Conservation (phyloP, 2,888 invertebrate genomes). For the Epinotia brunnichana region DNA sequence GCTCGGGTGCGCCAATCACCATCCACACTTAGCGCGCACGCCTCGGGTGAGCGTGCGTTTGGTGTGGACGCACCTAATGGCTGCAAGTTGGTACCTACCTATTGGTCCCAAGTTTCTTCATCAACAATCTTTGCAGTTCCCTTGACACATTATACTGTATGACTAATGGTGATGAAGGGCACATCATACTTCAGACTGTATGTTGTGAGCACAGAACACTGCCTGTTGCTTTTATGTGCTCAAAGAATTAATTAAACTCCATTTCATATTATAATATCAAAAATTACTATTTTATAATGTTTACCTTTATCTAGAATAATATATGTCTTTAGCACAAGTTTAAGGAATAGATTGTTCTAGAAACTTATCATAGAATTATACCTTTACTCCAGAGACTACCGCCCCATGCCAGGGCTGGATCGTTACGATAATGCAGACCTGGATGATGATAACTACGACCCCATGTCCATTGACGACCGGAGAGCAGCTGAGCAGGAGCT, state of each 20-base stretch:
- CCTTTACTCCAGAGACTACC: conserved; percentile 91
- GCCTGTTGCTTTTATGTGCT: background rate
- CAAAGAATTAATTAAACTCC: background rate
- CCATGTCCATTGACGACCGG: conserved; percentile 93
- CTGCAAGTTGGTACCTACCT: background rate
- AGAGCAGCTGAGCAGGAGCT: conserved; percentile 96
- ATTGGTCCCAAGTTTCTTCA: background rate
- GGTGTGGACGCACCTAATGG: no score
- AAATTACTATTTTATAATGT: background rate
- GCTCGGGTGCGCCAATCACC: no score
- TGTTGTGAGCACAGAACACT: no score
- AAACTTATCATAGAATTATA: no score
- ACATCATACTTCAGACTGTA: background rate
- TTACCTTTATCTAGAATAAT: background rate
- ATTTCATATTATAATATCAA: background rate
- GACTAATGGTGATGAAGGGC: background rate
- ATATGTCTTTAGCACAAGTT: no score
- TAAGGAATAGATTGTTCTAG: no score
- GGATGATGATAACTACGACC: conserved; percentile 93
- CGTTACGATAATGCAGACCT: conserved; percentile 93
- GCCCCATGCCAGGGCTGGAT: conserved; percentile 97
- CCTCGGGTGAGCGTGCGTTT: no score
- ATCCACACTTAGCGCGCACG: no score
- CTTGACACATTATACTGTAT: no score
- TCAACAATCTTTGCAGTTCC: no score